Evolutionary conservation across 2,113 vertebrate genomes (phyloP), one percentile per base, ranked within the genome.

Genomic region (Gallinago paraguaiae): DNA sequence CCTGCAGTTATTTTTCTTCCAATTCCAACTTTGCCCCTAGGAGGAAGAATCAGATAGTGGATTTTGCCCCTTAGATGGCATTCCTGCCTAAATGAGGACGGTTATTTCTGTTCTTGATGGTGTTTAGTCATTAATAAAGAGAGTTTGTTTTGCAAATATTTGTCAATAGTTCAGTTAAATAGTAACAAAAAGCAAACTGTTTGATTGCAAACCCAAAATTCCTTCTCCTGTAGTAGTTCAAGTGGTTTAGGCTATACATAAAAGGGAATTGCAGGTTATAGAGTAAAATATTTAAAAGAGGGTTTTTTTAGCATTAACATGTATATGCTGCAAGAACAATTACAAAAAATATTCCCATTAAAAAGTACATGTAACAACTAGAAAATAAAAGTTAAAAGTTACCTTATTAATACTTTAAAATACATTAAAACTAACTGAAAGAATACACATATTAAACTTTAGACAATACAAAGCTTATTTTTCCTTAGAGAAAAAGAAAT

Each of bases 111-210:
- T 76, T 93, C 84, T 76, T 57, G 69, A 18, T 57, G 65, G n/a
- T 91, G 77, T 85, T 95, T 87, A 91, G 91, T 87, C 57, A 96
- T 96, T 95, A 95, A 91, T 74, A 79, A 84, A 76, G 81, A 82
- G 48, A 92, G 63, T 91, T 95, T 89, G 69, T 88, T 88, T 82
- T 87, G 74, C 86, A 95, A 95, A 92, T 95, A 94, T 92, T 96
- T 95, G 75, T 95, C 91, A 92, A 37, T 82, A 82, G 64, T 91
- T 84, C 48, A 71, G 95, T 89, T 96, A 95, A 95, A 91, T 84
- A 93, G 91, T 95, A 96, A 94, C 20, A 8, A 71, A 88, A 93
- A 83, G 60, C 72, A 92, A 96, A 93, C 71, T 37, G 35, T 33
- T 41, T 68, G 69, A 82, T 79, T 76, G 39, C 69, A 87, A 79